Base-by-base conservation (phyloP, 1,140 invertebrate species). In the Papilio polyxenes region DNA sequence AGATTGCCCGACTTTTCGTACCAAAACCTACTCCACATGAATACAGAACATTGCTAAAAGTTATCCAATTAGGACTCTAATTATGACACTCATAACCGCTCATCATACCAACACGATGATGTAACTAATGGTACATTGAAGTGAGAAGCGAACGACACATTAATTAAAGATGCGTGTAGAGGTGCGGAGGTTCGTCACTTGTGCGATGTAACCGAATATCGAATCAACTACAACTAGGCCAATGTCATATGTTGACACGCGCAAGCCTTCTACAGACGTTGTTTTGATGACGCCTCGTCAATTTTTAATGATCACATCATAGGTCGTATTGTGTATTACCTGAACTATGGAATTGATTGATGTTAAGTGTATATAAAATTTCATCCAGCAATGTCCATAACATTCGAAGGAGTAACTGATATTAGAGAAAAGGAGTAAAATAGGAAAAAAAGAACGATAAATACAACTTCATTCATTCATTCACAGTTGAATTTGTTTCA, bases 161-260 rank as follows among this genome's bases (percentile, higher is more conserved):
- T 88, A 89, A 90, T 89, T 89, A 89, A 72, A 82, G 83, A 84
- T 85, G 82, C 82, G 83, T 81, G 72, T 81, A 83, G 74, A 85
- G 83, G 74, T 56, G 80, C 82, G 74, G 40, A 15, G 40, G 69
- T 72, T 84, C 89, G 89, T 89, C 89, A 89, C 87, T 84, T 83
- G 82, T 83, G 81, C 87, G 89, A 87, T 85, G 90, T 87, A 92
- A 92, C 87, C 86, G 85, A 90, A 88, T 90, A 91, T 91, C 88
- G 86, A 89, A 88, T 86, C 23, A 31, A 65, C 65, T 84, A 80
- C 85, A 91, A 83, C 85, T 89, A 83, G 90, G 90, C 87, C 90
- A 92, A 89, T 91, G 90, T 86, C 90, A 87, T 72, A 80, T 83
- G 83, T 84, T 87, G 85, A 86, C 85, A 84, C 23, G 23, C 85